Base-by-base conservation (phyloP, 2,888 invertebrate species). In the Microplitis deprimator region DNA sequence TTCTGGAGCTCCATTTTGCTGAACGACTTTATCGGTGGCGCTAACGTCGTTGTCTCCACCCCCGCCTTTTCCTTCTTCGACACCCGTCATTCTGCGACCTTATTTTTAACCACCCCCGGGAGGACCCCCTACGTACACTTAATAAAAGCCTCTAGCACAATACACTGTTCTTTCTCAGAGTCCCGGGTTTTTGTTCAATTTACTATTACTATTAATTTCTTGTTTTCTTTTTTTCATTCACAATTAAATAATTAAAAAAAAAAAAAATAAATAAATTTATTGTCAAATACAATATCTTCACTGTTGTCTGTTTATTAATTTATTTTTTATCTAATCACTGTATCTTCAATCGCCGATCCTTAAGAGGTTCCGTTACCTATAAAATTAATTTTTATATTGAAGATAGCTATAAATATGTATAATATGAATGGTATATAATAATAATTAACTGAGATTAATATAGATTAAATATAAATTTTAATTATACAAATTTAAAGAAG, bases 11-110 rank as follows among this genome's bases (percentile, higher is more conserved):
- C 89, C 89, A 81, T 89, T 89, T 79, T 92, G 92, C 91, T 92
- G 92, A 90, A 90, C 91, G 90, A 91, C 91, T 90, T 91, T 92
- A 91, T 92, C 92, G 88, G 91, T 91, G 89, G 91, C 92, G 89
- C 92, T 92, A 87, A 91, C 90, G 68, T 82, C 83, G 75, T 76
- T 81, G 16, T 82, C 85, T 73, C 84, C 87, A 71, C 81, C 81
- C 60, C 82, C 87, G 76, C 82, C 84, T 79, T 85, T 86, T 83
- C 87, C 87, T 67, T 87, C 87, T 82, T 89, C 89, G 83, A 88
- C 89, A 75, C 89, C 89, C 85, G 89, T 89, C 89, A 89, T 89
- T 81, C 82, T 85, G 77, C 77, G 78, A 79, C 79, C 77, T 79
- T 82, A 80, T 82, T 81, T 77, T 76, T 73, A 75, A 62, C 81